Percentiles rank a stretch among this genome's conserved stretches.
Conservation (phyloP, 1,140 invertebrate species). For the Agrilus planipennis region DNA sequence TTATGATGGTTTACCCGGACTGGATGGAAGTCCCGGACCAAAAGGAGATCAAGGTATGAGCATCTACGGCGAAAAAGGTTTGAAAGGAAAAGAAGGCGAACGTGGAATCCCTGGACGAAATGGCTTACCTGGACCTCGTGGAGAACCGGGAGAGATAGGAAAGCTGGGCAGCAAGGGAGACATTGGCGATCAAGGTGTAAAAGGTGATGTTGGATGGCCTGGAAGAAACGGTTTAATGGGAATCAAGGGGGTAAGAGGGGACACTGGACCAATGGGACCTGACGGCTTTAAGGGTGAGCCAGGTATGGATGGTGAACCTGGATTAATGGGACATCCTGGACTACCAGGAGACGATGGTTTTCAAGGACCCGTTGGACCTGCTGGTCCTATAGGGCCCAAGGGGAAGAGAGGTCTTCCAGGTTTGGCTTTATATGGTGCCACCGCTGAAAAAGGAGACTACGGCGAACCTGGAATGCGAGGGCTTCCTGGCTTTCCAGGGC, state of each 20-base stretch:
- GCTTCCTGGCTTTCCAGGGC: conserved; percentile 38
- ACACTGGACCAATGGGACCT: conserved; percentile 27
- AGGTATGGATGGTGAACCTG: conserved; percentile 42
- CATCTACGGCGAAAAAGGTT: conserved; percentile 37
- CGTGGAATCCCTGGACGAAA: conserved; percentile 32
- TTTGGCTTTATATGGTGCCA: conserved; percentile 38
- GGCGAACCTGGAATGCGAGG: conserved; percentile 46
- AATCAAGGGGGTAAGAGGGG: conserved; percentile 21
- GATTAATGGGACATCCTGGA: conserved; percentile 40
- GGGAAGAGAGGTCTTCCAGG: conserved; percentile 49
- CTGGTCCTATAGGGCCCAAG: conserved; percentile 38
- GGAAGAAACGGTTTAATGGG: conserved; percentile 29
- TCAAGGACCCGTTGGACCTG: conserved; percentile 30
- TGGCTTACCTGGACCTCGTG: conserved; percentile 36
- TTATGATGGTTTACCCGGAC: conserved; percentile 27
- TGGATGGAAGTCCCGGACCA: conserved; percentile 13
- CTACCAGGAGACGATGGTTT: conserved; percentile 23
- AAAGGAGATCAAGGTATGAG: conserved; percentile 13
- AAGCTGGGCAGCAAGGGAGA: conserved; percentile 18
- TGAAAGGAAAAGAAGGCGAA: conserved; percentile 50
- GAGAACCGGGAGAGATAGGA: conserved; percentile 28
- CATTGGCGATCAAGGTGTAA: conserved; percentile 18
- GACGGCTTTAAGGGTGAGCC: conserved; percentile 35
- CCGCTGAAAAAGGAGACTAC: conserved; percentile 44
- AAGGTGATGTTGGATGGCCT: conserved; percentile 16